Evolutionary conservation across 2,797 vertebrate genomes (phyloP).

Genomic region (Knipowitschia caucasica): DNA sequence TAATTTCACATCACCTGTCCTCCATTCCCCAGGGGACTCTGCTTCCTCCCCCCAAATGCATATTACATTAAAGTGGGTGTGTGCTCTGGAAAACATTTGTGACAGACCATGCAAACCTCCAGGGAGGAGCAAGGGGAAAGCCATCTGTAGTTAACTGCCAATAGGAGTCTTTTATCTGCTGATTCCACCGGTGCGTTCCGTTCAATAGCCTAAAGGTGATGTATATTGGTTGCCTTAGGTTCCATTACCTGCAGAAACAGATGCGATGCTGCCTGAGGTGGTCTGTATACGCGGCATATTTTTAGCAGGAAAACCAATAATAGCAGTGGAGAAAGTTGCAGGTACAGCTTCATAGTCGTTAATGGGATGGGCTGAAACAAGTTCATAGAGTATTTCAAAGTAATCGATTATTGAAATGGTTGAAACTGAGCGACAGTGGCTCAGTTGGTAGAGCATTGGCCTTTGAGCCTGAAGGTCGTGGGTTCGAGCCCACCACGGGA

Average conservation of each 20-base stretch:
- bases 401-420: too few species aligned
- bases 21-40: conserved; percentile 27
- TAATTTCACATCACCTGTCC: conserved; percentile 35
- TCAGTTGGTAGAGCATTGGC: too few species aligned
- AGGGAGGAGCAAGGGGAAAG: conserved; percentile 38
- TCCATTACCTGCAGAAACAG: not conserved
- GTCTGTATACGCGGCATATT: not conserved
- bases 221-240: not conserved
- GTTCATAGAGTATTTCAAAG: too few species aligned
- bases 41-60: conserved; percentile 23
- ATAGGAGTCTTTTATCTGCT: conserved; percentile 47
- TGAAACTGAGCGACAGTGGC: too few species aligned
- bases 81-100: conserved; percentile 15
- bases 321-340: too few species aligned
- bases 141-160: conserved; percentile 38
- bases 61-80: conserved; percentile 34
- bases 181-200: conserved; percentile 34
- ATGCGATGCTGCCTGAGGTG: not conserved
- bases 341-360: too few species aligned
- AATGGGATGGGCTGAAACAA: too few species aligned
- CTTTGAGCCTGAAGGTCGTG: too few species aligned
- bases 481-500: too few species aligned
- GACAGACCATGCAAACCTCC: conserved; percentile 30
- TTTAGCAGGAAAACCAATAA: too few species aligned
- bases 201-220: conserved; percentile 31